Base-by-base conservation (phyloP, 1,140 invertebrate species). In the Mya arenaria region DNA sequence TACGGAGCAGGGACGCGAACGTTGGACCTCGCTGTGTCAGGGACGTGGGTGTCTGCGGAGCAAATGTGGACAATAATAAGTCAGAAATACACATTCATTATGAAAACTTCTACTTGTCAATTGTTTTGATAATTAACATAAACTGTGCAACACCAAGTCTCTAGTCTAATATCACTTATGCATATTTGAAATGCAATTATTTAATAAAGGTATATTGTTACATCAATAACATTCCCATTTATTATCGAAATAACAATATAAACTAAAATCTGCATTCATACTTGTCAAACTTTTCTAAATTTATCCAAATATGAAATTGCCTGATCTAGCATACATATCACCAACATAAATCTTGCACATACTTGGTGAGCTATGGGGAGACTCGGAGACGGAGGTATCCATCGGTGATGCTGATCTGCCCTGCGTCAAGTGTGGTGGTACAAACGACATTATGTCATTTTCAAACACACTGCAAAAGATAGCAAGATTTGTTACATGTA, bases 381-480 rank as follows among this genome's bases (percentile, higher is more conserved):
- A 95, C n/a, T 93, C 93, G 52, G 93, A 88, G n/a, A 62, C 23
- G 23, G 77, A 80, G 1, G 60, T 62, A 36, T 82, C 79, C 58
- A 82, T 52, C 1, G 94, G 94, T 82, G 94, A 94, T 90, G 88
- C 88, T 89, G 92, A 89, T 88, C 89, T 83, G 6, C 44, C 89
- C 73, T 72, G 71, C 39, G 80, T 74, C 77, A 83, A 94, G 92
- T 82, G 94, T 86, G 89, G 85, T 37, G 97, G 97, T 89, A 98
- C 96, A 93, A 98, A 98, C 73, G 97, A 98, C 97, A 98, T 98
- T 89, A 99, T 98, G 94, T 99, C 98, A 95, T 98, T 97, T 92
- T 99, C 97, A 94, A 98, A 99, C 87, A 98, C 95, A 94, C 97
- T 98, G 94, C 39, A 95, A 95, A 84, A 89, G 36, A 58, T 37